These are phyloP conservation scores for Apocrypta bakeri DNA, from an alignment of 1,140 invertebrate species.

Conservation along the genomic window DNA sequence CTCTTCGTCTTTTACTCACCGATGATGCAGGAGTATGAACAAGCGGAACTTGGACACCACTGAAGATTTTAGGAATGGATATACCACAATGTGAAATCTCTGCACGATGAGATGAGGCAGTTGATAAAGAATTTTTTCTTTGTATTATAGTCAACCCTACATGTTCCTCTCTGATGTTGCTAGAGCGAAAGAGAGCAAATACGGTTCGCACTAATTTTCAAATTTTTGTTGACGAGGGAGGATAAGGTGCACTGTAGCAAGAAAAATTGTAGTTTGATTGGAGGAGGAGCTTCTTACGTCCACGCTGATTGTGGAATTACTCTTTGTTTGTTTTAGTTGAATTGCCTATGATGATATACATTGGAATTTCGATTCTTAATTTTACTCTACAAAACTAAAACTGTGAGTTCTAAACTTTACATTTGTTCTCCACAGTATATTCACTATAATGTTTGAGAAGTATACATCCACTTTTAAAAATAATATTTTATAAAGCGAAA, in stretches of 20 bases:
- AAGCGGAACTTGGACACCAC: background rate
- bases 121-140: constrained; percentile 1
- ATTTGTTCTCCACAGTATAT: too few relatives aligned
- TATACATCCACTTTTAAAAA: too few relatives aligned
- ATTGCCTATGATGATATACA: background rate
- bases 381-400: too few relatives aligned
- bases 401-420: too few relatives aligned
- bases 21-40: constrained; percentile 23
- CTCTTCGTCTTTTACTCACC: background rate
- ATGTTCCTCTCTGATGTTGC: background rate
- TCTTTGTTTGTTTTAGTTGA: background rate
- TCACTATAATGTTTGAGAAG: too few relatives aligned
- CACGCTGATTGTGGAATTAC: constrained; percentile 9
- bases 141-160: too few relatives aligned
- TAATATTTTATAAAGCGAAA: too few relatives aligned
- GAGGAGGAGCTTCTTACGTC: constrained; percentile 12
- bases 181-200: background rate
- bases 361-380: background rate
- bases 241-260: background rate
- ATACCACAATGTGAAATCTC: constrained; percentile 37
- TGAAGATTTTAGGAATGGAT: background rate
- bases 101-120: constrained; percentile 18
- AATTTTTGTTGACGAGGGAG: constrained; percentile 38
- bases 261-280: constrained; percentile 27
- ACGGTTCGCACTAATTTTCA: constrained; percentile 42